Percentiles rank a stretch among this genome's conserved stretches.
These are phyloP conservation scores for Malurus splendens DNA, from an alignment of 2,797 vertebrate species.

Conservation along the genomic window DNA sequence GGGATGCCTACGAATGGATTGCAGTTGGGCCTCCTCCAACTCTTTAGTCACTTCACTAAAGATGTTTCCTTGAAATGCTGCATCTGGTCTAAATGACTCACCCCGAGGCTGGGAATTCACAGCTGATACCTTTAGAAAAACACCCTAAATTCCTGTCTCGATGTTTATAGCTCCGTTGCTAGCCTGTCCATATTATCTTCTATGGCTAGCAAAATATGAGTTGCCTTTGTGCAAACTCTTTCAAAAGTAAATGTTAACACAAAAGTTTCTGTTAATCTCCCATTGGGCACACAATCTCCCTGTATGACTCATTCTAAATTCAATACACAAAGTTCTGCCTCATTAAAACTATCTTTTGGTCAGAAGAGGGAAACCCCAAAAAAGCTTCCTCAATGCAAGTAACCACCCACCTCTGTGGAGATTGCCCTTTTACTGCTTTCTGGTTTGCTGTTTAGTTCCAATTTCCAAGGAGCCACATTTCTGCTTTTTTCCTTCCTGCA, in stretches of 20 bases:
- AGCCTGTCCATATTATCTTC: not conserved
- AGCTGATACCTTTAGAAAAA: constrained; percentile 19
- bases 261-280: not conserved
- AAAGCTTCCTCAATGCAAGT: not conserved
- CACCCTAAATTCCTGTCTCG: not conserved
- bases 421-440: not conserved
- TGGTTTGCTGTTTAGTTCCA: not conserved
- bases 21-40: constrained; percentile 23
- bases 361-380: not conserved
- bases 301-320: not conserved
- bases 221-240: not conserved
- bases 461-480: not conserved
- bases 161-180: not conserved
- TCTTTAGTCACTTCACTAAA: constrained; percentile 12
- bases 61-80: constrained; percentile 19
- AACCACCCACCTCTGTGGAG: accelerated
- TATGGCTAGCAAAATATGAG: not conserved
- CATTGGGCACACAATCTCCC: not conserved
- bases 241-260: not conserved
- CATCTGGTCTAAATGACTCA: constrained; percentile 26
- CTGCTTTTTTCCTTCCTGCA: not conserved
- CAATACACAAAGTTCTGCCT: not conserved
- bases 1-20: not conserved
- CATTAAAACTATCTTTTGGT: not conserved
- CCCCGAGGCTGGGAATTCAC: constrained; percentile 8